phyloP scores from a whole-genome alignment of 2,888 invertebrate genomes.

The Marasmarcha lunaedactyla region DNA sequence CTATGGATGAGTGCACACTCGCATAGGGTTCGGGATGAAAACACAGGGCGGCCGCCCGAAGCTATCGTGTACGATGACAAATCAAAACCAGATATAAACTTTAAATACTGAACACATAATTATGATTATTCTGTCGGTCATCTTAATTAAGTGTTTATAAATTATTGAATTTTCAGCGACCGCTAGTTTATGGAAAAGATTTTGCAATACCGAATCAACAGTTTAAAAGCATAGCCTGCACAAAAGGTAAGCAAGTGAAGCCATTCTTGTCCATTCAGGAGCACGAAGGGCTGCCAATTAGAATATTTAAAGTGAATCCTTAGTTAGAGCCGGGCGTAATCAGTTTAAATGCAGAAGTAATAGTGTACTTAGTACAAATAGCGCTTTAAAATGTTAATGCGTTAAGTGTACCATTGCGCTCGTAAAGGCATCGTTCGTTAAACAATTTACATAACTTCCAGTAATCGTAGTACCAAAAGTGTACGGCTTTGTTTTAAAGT shows the following conservation, averaged over 20 bases:
- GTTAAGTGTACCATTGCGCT: constrained; percentile 45
- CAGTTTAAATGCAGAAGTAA: constrained; percentile 53
- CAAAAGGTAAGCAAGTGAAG: constrained; percentile 13
- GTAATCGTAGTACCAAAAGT: constrained; percentile 6
- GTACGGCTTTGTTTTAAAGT: too few relatives aligned
- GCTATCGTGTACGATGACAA: too few relatives aligned
- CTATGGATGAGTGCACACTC: constrained; percentile 31
- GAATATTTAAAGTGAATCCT: constrained; percentile 34
- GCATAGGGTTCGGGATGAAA: constrained; percentile 32
- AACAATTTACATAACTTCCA: constrained; percentile 55
- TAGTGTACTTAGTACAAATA: constrained; percentile 55
- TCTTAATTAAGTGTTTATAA: too few relatives aligned
- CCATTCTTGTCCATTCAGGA: constrained; percentile 9
- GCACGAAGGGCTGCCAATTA: constrained; percentile 28
- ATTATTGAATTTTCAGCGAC: too few relatives aligned
- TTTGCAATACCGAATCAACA: constrained; percentile 4
- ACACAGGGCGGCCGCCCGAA: constrained; percentile 8
- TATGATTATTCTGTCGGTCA: too few relatives aligned
- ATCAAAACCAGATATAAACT: too few relatives aligned
- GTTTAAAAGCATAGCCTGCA: constrained; percentile 1
- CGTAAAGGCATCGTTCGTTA: constrained; percentile 42
- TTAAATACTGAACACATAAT: too few relatives aligned
- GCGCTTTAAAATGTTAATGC: constrained; percentile 54
- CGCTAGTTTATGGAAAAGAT: too few relatives aligned
- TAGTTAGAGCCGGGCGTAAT: constrained; percentile 31